These are phyloP conservation scores for Solea senegalensis DNA, from an alignment of 2,113 vertebrate species.

Conservation along the genomic window DNA sequence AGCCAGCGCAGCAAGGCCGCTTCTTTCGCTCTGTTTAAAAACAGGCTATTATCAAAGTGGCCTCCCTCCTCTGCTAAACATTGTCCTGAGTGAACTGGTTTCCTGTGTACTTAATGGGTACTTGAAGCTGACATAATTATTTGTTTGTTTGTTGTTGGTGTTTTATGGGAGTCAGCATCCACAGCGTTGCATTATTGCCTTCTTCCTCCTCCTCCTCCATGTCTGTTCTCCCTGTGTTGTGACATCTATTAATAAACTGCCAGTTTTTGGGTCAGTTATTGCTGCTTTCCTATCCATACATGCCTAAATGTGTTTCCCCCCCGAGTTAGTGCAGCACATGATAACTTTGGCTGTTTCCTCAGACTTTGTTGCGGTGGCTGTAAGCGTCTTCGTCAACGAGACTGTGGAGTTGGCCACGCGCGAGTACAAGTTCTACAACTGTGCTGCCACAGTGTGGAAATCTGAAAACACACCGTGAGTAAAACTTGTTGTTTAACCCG, in stretches of 20 bases:
- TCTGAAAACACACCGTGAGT: slow-evolving; percentile 91
- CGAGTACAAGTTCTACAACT: slow-evolving; percentile 93
- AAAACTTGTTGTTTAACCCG: not conserved
- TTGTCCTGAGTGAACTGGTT: not conserved
- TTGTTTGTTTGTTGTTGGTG: not conserved
- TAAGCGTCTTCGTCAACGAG: slow-evolving; percentile 78
- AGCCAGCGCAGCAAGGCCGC: not conserved
- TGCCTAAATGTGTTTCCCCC: not conserved
- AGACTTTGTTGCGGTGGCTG: slow-evolving; percentile 89
- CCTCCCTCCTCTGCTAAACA: not conserved
- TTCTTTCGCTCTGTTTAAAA: not conserved
- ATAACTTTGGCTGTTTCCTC: slow-evolving; percentile 11
- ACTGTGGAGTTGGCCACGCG: slow-evolving; percentile 85
- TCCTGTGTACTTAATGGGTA: not conserved
- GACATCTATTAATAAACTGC: not conserved
- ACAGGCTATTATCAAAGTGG: not conserved
- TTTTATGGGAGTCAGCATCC: no score
- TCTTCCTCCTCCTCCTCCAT: not conserved
- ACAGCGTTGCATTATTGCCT: no score
- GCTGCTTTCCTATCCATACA: not conserved
- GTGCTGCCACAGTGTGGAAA: slow-evolving; percentile 75
- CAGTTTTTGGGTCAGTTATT: not conserved
- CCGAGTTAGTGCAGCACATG: not conserved
- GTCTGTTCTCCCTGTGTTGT: not conserved
- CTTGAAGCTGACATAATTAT: not conserved